These are phyloP conservation scores for Arbacia lixula DNA, from an alignment of 53 echinoderm and acorn worm species.

Conservation along the genomic window DNA sequence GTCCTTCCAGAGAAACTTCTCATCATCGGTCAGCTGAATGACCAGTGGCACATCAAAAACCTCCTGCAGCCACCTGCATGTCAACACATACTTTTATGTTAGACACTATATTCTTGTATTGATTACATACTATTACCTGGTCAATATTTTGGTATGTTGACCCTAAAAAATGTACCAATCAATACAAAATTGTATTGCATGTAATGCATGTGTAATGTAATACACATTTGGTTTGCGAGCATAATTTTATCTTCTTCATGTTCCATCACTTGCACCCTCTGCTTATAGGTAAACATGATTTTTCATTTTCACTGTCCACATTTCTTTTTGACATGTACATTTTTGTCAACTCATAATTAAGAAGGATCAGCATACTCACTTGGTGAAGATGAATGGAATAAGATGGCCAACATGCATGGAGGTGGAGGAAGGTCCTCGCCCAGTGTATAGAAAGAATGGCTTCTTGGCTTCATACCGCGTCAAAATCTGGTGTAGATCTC, in stretches of 20 bases:
- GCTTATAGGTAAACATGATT: too few species aligned
- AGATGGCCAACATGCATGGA: conserved; percentile 98
- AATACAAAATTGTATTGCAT: not conserved
- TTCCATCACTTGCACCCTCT: too few species aligned
- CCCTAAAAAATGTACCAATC: not conserved
- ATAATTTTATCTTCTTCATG: too few species aligned
- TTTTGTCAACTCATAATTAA: too few species aligned
- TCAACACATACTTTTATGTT: too few species aligned
- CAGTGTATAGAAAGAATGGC: conserved; percentile 98
- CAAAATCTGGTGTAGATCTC: conserved; percentile 87
- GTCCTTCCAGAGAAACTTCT: conserved; percentile 99
- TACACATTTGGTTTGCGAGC: too few species aligned
- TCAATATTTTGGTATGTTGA: too few species aligned
- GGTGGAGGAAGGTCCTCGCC: conserved; percentile 88
- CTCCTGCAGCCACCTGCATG: conserved; percentile 92
- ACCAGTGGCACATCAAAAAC: conserved; percentile 96
- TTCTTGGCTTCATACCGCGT: conserved; percentile 91
- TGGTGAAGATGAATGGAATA: conserved; percentile 97
- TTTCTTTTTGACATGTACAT: too few species aligned
- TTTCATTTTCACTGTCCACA: too few species aligned
- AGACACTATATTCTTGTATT: too few species aligned
- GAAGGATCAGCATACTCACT: conserved; percentile 94
- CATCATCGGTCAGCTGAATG: conserved; percentile 98
- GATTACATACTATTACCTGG: too few species aligned
- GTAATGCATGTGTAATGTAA: too few species aligned